Percentiles rank a stretch among this genome's conserved stretches.
These are phyloP conservation scores for Calliopsis andreniformis DNA, from an alignment of 1,140 invertebrate species.

Conservation along the genomic window DNA sequence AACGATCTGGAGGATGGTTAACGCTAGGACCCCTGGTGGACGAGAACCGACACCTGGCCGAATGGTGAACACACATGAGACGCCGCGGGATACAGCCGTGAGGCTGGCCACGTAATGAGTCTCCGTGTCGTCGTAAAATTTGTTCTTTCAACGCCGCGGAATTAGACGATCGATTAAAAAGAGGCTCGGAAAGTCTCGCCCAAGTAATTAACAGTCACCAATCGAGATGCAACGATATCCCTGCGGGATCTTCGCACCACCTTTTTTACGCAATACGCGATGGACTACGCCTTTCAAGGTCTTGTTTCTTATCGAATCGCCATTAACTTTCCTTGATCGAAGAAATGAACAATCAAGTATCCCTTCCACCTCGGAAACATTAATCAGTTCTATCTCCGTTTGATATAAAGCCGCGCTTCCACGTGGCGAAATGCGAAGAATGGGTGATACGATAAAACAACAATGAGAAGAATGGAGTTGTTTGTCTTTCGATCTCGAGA, in stretches of 20 bases:
- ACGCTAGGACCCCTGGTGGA: constrained; percentile 67
- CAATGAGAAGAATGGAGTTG: too few relatives aligned
- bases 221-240: background rate
- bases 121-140: constrained; percentile 47
- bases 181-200: constrained; percentile 2
- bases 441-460: too few relatives aligned
- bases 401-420: too few relatives aligned
- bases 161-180: constrained; percentile 56
- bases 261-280: background rate
- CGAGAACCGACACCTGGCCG: constrained; percentile 72
- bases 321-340: too few relatives aligned
- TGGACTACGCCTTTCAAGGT: constrained; percentile 31
- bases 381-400: too few relatives aligned
- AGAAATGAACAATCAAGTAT: too few relatives aligned
- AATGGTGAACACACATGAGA: constrained; percentile 50
- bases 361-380: too few relatives aligned
- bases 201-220: constrained; percentile 36
- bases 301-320: constrained; percentile 3
- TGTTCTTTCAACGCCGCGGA: constrained; percentile 37
- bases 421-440: too few relatives aligned
- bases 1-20: constrained; percentile 62
- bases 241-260: constrained; percentile 17
- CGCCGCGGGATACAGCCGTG: constrained; percentile 1
- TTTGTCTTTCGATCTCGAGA: background rate
- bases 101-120: constrained; percentile 44